Base-by-base conservation (phyloP, 1,140 invertebrate genomes). In the Drosophila takahashii region DNA sequence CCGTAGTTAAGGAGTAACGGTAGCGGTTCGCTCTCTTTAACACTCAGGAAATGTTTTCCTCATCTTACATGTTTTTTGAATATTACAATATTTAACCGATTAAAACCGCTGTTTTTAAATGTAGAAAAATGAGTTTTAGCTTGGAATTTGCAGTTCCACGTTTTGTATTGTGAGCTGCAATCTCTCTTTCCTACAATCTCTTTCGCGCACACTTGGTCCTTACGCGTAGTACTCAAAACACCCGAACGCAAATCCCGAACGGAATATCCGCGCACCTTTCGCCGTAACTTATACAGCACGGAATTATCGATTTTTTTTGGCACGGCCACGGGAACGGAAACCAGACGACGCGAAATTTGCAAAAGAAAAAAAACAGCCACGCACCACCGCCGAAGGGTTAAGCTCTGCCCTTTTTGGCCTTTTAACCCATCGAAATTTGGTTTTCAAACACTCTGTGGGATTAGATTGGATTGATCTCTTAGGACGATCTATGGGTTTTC, bases 231-330 rank as follows among this genome's bases (percentile, higher is more conserved):
- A 29, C 47, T 50, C 47, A 50, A 50, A 29, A 29, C 47, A 51
- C 29, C 29, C 51, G 52, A 22, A 62, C 39, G 45, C 37, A 39
- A 36, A 18, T 34, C 29, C 53, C 48, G 67, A 69, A 32, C 42
- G 67, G 64, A 53, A 48, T 74, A 77, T 79, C 56, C 67, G 83
- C 79, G 84, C 84, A 89, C 84, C 84, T 89, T 89, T 87, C 69
- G 84, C 84, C 84, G 76, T 87, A 87, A 87, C 62, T 89, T 89
- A 89, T 89, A 89, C 84, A 89, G 84, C 84, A 89, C 85, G 84
- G 78, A 90, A 78, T 90, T 89, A 89, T 89, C 64, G 84, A 89
- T 89, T 89, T 89, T 87, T 65, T 60, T 48, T 65, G 59, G 64
- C 64, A 67, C 36, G 60, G 59, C 59, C 60, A 67, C 36, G 60